A percentile compares a stretch with the other conserved stretches of the same genome.
Conservation (phyloP, 2,113 vertebrate species). For the Pituophis catenifer region DNA sequence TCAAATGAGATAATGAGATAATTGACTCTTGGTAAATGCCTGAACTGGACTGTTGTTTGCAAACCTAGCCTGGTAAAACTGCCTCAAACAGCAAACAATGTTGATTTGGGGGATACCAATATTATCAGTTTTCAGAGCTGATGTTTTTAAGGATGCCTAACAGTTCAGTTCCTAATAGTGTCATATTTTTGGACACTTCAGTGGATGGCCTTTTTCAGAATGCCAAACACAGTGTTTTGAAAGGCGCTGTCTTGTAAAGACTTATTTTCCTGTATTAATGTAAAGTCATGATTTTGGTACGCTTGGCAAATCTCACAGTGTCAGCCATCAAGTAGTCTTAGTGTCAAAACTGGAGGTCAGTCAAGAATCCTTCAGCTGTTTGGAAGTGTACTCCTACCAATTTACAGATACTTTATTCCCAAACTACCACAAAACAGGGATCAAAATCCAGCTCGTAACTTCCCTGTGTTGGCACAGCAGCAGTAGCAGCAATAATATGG, state of each 20-base stretch:
- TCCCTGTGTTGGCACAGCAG: neutral
- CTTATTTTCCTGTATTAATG: conserved; percentile 1
- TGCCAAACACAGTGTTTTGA: neutral
- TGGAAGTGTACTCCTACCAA: neutral
- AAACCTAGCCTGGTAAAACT: neutral
- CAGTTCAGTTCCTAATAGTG: neutral
- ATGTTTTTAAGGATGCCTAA: neutral
- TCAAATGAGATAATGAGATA: neutral
- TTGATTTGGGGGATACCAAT: neutral
- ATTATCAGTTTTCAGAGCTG: neutral
- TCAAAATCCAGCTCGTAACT: neutral
- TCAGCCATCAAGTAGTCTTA: neutral
- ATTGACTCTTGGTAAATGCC: neutral
- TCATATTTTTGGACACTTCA: neutral
- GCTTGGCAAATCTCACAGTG: neutral
- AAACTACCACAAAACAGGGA: neutral
- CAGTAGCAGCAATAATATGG: neutral
- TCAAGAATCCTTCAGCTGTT: neutral
- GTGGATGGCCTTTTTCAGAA: neutral
- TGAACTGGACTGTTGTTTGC: neutral
- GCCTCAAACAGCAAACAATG: neutral
- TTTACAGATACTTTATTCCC: neutral
- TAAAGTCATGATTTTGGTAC: neutral
- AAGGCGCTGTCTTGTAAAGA: neutral
- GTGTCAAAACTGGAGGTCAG: neutral